These are phyloP conservation scores for Bellardia pandia DNA, from an alignment of 2,888 invertebrate species.

Conservation along the genomic window DNA sequence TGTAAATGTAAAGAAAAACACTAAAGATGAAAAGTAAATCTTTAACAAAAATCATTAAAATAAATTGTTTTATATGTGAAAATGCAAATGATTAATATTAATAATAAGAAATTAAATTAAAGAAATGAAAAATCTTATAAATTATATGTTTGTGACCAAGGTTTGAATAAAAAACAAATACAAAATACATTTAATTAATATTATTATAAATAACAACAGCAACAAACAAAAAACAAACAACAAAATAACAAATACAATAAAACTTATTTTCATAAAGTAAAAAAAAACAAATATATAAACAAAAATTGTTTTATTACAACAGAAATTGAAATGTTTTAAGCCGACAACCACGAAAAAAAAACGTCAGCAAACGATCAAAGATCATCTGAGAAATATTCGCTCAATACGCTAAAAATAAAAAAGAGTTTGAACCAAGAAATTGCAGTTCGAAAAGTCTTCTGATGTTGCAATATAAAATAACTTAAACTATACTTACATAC, in stretches of 20 bases:
- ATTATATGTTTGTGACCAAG: slow-evolving; percentile 71
- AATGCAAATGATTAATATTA: slow-evolving; percentile 25
- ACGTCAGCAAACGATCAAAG: too few relatives aligned
- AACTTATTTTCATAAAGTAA: slow-evolving; percentile 73
- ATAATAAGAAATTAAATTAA: slow-evolving; percentile 30
- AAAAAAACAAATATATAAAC: slow-evolving; percentile 18
- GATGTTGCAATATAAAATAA: too few relatives aligned
- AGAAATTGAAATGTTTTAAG: not conserved
- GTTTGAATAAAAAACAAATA: slow-evolving; percentile 62
- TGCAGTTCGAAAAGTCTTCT: too few relatives aligned
- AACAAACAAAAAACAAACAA: slow-evolving; percentile 37
- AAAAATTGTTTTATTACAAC: slow-evolving; percentile 24
- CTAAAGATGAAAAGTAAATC: slow-evolving; percentile 41
- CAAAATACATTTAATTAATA: slow-evolving; percentile 63
- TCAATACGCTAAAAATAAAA: too few relatives aligned
- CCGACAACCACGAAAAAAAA: too few relatives aligned
- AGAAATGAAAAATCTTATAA: slow-evolving; percentile 27
- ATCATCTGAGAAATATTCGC: too few relatives aligned
- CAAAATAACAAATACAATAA: slow-evolving; percentile 68
- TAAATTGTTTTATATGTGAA: slow-evolving; percentile 66
- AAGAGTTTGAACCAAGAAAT: too few relatives aligned
- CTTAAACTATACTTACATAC: too few relatives aligned
- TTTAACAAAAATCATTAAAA: slow-evolving; percentile 23
- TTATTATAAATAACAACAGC: slow-evolving; percentile 45
- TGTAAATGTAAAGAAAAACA: slow-evolving; percentile 55